These are phyloP conservation scores for Laterallus jamaicensis DNA, from an alignment of 2,113 vertebrate species.

Conservation along the genomic window DNA sequence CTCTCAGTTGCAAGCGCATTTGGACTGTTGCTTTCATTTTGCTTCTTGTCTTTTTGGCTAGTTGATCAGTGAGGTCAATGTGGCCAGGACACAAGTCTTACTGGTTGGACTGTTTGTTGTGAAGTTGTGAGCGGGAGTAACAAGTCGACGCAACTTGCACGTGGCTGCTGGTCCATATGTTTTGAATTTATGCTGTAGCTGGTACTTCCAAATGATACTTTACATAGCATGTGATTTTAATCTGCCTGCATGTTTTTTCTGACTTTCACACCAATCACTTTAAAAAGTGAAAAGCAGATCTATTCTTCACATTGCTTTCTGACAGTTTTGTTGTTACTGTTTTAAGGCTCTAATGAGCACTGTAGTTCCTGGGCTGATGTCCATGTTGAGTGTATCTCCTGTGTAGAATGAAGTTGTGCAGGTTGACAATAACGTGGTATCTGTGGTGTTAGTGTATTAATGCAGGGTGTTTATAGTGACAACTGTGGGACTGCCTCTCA, in stretches of 20 bases:
- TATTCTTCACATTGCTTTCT: not conserved
- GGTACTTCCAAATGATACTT: not conserved
- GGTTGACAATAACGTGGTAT: not conserved
- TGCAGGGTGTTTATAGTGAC: not conserved
- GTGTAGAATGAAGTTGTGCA: not conserved
- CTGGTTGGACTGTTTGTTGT: too few relatives aligned
- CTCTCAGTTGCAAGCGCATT: too few relatives aligned
- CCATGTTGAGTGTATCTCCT: accelerated
- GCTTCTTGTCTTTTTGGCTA: too few relatives aligned
- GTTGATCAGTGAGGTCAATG: too few relatives aligned
- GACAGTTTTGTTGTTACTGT: not conserved
- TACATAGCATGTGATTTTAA: not conserved
- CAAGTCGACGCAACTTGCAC: not conserved
- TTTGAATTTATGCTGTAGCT: not conserved
- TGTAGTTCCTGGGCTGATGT: not conserved
- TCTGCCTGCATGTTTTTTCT: not conserved
- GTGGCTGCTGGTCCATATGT: not conserved
- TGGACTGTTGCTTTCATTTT: too few relatives aligned
- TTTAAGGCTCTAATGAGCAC: not conserved
- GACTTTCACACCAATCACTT: not conserved
- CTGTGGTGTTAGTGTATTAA: not conserved
- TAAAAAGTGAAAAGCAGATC: not conserved
- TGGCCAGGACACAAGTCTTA: too few relatives aligned
- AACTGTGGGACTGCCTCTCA: not conserved
- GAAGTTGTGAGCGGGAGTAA: not conserved